Base-by-base conservation (phyloP, 1,140 invertebrate species). In the Macrocentrus cingulum region DNA sequence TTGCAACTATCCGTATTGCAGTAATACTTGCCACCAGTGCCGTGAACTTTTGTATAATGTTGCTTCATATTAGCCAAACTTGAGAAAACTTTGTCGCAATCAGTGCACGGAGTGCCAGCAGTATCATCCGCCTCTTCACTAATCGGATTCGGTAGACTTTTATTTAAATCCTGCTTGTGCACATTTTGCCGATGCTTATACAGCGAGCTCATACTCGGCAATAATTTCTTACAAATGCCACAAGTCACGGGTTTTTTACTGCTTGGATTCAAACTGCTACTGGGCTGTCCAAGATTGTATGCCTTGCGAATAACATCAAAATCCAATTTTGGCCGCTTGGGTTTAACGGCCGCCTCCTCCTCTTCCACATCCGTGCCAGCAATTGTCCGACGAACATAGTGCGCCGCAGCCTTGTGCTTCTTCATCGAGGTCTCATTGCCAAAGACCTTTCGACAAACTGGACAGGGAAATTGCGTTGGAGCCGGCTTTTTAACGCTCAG, bases 51-150 rank as follows among this genome's bases (percentile, higher is more conserved):
- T 0, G 61, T 57, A 32, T 81, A 83, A 66, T 85, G 84, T 11
- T 82, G 81, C 2, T 82, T 81, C 2, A 86, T 66, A 62, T 84
- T 81, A 0, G 83, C 64, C 1, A 82, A 65, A 4, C 77, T 71
- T 0, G 78, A 72, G 63, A 86, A 85, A 51, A 80, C 75, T 20
- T 84, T 83, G 52, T 78, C 79, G 60, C 84, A 86, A 19, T 83
- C 70, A 50, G 82, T 82, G 59, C 84, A 85, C 25, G 74, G 74
- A 41, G 82, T 81, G 2, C 77, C 42, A 18, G 22, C 8, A 51
- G 46, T 56, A 13, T 11, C 25, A 13, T 45, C 25, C 11, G 16
- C 18, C 9, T 42, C 1, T 62, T 70, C 2, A 69, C 72, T 22
- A 56, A 72, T 11, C 49, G 23, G 1, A 53, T 2, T 7, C 65